Evolutionary conservation across 2,888 invertebrate species (phyloP), one percentile per base, ranked within the genome.

Genomic region (Lacanobia oleracea): DNA sequence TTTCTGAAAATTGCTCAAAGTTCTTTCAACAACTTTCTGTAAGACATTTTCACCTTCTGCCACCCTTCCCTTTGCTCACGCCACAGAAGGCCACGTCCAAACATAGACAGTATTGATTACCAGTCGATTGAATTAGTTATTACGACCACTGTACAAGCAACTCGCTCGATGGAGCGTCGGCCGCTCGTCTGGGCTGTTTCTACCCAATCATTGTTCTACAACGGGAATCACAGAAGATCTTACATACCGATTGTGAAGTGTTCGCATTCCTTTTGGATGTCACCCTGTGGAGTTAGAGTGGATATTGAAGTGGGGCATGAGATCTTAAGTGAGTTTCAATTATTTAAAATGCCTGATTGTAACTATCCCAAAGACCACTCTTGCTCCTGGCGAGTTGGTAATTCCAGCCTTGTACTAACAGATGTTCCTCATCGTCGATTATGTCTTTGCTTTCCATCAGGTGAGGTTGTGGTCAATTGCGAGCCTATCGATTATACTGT

Each of bases 71-170:
- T 7, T 12, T 50, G 9, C 4, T 16, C 45, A 21, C 18, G 27
- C 8, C 57, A 62, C 8, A 40, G 73, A 81, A 72, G 79, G 77
- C 57, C 50, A 23, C 33, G 33, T 57, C 70, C 71, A 75, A 81
- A 81, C 68, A 74, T 73, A 85, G 84, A 21, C 16, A 59, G 65
- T 81, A 82, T 86, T 75, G 83, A 86, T 86, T 79, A 16, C 54
- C 45, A 60, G 60, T 21, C 60, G 63, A 63, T 64, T 84, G 85
- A 81, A 86, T 86, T 81, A 86, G 69, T 84, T 83, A 86, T 84
- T 59, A 72, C 50, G 16, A 56, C 64, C 61, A 72, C 63, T 68
- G 65, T 53, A 54, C 21, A n/a, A 59, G 43, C 59, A 6, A 12
- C 59, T 23, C 6, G 45, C 59, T 67, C 72, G 56, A 81, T 82